Conservation (phyloP, 2,888 invertebrate genomes). For the Cantharis rufa region DNA sequence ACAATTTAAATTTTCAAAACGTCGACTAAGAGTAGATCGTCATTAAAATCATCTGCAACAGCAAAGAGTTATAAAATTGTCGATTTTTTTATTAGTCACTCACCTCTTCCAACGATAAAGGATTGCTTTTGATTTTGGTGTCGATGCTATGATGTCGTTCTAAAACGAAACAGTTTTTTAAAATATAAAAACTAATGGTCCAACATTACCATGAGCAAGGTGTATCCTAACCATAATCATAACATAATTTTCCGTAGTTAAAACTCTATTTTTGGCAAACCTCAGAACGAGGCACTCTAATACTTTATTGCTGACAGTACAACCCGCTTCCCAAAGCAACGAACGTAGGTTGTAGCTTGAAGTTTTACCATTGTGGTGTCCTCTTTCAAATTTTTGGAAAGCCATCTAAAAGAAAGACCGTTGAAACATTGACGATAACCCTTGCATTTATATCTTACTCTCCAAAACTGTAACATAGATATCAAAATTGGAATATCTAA, state of each 20-base stretch:
- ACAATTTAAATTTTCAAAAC: not conserved
- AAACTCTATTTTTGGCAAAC: slow-evolving; percentile 64
- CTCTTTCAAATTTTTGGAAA: slow-evolving; percentile 64
- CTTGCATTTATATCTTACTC: slow-evolving; percentile 53
- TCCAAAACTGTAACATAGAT: slow-evolving; percentile 69
- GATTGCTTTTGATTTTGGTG: slow-evolving; percentile 72
- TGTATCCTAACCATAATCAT: slow-evolving; percentile 68
- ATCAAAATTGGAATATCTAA: slow-evolving; percentile 66
- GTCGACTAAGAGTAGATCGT: slow-evolving; percentile 63
- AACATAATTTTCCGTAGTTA: slow-evolving; percentile 66
- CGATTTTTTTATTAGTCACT: slow-evolving; percentile 42
- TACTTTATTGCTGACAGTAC: slow-evolving; percentile 75
- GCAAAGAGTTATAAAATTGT: slow-evolving; percentile 24
- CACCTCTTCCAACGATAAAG: slow-evolving; percentile 72
- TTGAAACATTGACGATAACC: not conserved
- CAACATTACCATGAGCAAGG: slow-evolving; percentile 63
- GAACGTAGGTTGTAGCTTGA: slow-evolving; percentile 68
- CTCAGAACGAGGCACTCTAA: slow-evolving; percentile 71
- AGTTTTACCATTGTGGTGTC: slow-evolving; percentile 61
- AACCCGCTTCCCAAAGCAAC: slow-evolving; percentile 70
- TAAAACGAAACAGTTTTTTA: slow-evolving; percentile 51
- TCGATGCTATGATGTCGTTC: slow-evolving; percentile 72
- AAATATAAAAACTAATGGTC: not conserved
- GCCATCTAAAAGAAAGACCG: slow-evolving; percentile 55
- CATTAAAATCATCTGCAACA: slow-evolving; percentile 64